Conservation (phyloP, 2,888 invertebrate genomes). For the Campaea margaritaria region DNA sequence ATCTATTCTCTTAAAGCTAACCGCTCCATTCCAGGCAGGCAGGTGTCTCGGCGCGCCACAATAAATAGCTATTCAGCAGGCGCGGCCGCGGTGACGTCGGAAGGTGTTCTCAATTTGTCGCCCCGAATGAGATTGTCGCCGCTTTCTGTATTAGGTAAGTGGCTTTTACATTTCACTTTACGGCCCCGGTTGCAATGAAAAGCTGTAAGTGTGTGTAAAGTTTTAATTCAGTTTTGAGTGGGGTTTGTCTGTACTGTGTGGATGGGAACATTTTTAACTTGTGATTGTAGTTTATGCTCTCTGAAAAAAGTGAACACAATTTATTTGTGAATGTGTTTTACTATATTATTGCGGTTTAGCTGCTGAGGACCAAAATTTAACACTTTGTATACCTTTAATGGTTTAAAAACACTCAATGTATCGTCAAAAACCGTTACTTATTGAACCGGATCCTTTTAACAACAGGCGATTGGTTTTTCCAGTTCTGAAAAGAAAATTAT, state of each 20-base stretch:
- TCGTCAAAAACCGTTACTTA: no score
- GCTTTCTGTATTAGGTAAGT: slow-evolving; percentile 78
- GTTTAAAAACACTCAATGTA: no score
- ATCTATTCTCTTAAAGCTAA: slow-evolving; percentile 46
- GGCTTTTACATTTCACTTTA: slow-evolving; percentile 80
- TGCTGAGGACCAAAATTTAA: no score
- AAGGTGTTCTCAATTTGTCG: slow-evolving; percentile 83
- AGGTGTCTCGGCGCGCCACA: slow-evolving; percentile 75
- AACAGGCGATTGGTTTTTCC: no score
- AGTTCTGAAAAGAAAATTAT: no score
- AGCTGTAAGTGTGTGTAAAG: slow-evolving; percentile 29
- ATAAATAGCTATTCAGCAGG: slow-evolving; percentile 79
- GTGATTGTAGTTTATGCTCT: no score
- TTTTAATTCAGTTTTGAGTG: slow-evolving; percentile 33
- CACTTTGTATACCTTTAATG: no score
- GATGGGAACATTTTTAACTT: no score
- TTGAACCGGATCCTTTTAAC: no score
- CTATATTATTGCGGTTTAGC: no score
- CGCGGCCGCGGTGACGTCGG: slow-evolving; percentile 66
- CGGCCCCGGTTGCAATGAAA: slow-evolving; percentile 35
- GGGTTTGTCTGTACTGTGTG: slow-evolving; percentile 5
- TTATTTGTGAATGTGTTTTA: no score
- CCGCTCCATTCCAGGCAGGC: slow-evolving; percentile 57
- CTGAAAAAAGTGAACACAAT: no score
- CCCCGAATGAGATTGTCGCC: slow-evolving; percentile 79